A percentile compares a stretch with the other conserved stretches of the same genome.
Conservation (phyloP, 1,140 invertebrate species). For the Arctopsyche grandis region DNA sequence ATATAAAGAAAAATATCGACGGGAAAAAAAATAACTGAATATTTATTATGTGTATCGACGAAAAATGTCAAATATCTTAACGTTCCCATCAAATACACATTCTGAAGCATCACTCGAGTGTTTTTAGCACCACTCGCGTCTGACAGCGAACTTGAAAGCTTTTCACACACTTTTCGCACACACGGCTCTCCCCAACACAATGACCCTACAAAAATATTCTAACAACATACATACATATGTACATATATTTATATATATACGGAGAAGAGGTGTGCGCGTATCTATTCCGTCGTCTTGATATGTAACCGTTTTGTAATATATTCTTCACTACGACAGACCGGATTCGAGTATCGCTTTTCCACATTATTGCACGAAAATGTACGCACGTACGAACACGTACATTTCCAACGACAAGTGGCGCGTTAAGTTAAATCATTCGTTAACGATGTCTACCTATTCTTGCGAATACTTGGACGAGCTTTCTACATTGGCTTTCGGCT, state of each 20-base stretch:
- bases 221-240: background rate
- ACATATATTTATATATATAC: background rate
- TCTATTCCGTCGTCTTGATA: too few species aligned
- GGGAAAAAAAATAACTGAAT: too few species aligned
- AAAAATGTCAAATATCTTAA: background rate
- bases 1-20: too few species aligned
- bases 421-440: slow-evolving; percentile 8
- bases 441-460: background rate
- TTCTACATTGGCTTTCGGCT: too few species aligned
- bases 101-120: background rate
- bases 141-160: background rate
- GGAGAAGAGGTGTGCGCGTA: too few species aligned
- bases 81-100: background rate
- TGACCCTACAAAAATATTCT: background rate
- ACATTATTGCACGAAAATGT: too few species aligned
- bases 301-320: too few species aligned
- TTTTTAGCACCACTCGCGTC: background rate
- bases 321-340: too few species aligned
- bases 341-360: too few species aligned
- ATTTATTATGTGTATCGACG: background rate
- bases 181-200: background rate
- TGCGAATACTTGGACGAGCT: too few species aligned
- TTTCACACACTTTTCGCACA: background rate
- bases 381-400: too few species aligned
- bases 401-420: background rate